These are phyloP conservation scores for Penaeus chinensis DNA, from an alignment of 1,140 invertebrate species.

Conservation along the genomic window DNA sequence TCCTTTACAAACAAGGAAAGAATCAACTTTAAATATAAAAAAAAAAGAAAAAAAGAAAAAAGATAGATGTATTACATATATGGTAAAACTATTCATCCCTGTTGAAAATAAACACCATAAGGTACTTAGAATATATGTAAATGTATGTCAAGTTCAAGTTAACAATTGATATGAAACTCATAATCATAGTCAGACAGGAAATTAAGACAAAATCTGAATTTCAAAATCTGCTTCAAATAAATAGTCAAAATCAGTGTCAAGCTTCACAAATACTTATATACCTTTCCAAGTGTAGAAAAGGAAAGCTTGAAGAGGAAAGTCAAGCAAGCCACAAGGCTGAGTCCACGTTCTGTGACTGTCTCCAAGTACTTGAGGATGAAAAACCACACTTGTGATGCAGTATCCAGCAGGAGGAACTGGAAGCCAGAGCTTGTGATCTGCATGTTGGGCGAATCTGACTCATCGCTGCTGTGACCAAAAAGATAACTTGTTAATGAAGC, in stretches of 20 bases:
- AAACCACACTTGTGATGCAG: conserved; percentile 92
- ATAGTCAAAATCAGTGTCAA: neutral
- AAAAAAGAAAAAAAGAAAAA: no score
- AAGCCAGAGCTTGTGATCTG: conserved; percentile 93
- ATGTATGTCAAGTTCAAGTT: no score
- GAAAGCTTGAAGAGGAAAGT: conserved; percentile 96
- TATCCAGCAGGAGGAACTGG: conserved; percentile 95
- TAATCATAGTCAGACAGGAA: no score
- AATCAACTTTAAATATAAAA: no score
- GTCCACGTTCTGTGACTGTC: conserved; percentile 83
- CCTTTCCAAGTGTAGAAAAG: conserved; percentile 94
- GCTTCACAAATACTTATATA: conserved; percentile 66
- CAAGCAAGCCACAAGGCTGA: conserved; percentile 90
- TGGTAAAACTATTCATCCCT: no score
- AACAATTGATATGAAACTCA: no score
- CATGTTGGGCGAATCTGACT: conserved; percentile 81
- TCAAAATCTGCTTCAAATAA: no score
- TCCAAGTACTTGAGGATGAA: conserved; percentile 96
- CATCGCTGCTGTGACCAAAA: conserved; percentile 68
- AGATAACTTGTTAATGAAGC: neutral
- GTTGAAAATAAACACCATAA: no score
- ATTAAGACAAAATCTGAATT: no score
- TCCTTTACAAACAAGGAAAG: no score
- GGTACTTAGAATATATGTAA: no score
- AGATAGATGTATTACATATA: no score